Conservation (phyloP, 1,140 invertebrate species). For the Drosophila aff. region DNA sequence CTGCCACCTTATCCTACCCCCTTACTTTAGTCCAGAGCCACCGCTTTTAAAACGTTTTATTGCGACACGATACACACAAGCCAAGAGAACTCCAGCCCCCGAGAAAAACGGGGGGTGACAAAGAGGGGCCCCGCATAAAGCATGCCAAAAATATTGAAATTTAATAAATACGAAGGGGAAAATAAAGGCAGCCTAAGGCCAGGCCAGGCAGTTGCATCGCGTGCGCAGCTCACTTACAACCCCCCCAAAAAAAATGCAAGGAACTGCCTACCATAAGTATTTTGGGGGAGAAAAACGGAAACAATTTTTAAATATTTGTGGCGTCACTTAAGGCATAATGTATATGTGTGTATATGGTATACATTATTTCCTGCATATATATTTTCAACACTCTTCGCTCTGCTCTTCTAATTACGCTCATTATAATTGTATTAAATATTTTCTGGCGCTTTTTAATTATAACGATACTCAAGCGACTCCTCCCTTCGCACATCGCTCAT, state of each 20-base stretch:
- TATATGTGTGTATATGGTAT: no score
- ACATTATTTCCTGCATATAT: not conserved
- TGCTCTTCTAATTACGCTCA: slow-evolving; percentile 62
- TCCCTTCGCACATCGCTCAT: slow-evolving; percentile 7
- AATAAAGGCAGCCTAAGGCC: not conserved
- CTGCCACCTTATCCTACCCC: not conserved
- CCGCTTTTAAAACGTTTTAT: slow-evolving; percentile 53
- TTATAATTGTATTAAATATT: slow-evolving; percentile 76
- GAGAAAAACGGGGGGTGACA: not conserved
- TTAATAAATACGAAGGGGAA: slow-evolving; percentile 55
- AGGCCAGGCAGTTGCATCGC: slow-evolving; percentile 55
- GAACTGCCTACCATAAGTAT: not conserved
- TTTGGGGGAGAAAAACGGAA: slow-evolving; percentile 9
- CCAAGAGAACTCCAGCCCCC: not conserved
- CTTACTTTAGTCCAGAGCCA: not conserved
- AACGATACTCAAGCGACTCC: slow-evolving; percentile 15
- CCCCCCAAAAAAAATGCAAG: not conserved
- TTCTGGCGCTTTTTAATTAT: slow-evolving; percentile 72
- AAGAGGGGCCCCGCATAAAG: not conserved
- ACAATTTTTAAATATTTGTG: slow-evolving; percentile 7
- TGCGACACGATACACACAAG: slow-evolving; percentile 51
- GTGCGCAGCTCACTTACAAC: slow-evolving; percentile 65
- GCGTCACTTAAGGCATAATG: slow-evolving; percentile 38
- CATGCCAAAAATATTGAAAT: slow-evolving; percentile 76
- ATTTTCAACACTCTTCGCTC: not conserved